Base-by-base conservation (phyloP, 2,113 vertebrate genomes). In the Haemorhous mexicanus region DNA sequence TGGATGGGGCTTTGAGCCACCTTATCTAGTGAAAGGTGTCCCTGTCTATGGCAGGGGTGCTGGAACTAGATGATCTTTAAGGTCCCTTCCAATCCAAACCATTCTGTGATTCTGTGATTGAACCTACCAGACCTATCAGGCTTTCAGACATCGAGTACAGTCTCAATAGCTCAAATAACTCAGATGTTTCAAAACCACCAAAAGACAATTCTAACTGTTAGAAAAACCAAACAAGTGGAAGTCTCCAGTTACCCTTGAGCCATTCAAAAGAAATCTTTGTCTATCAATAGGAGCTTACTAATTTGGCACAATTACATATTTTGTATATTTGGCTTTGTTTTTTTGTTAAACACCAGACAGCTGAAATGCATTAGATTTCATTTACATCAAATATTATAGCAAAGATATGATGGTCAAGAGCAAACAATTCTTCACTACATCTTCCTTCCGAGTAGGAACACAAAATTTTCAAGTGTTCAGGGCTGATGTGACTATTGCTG, bases 231-330 rank as follows among this genome's bases (percentile, higher is more conserved):
- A 32, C 10, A 47, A 62, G 22, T 33, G 23, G 13, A 56, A 80
- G 23, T 27, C 27, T 86, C 22, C 41, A 64, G 30, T 35, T 73
- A 47, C 13, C 13, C 30, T 39, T 35, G 18, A 61, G 30, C 23
- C 69, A 67, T 67, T 84, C 5, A 26, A 64, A 81, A 68, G 15
- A 77, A 43, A 47, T 20, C 15, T 73, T 47, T 44, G 8, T 32
- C 44, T 30, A 35, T 78, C 53, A 76, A 28, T 7, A 52, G 14
- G 27, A 79, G 16, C 28, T 77, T 8, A 5, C 0, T 5, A 43
- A 22, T 68, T 23, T 47, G 20, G 55, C 55, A 23, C n/a, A 75
- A 33, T 14, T 47, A 49, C 0, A 0, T 4, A n/a, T 22, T 10
- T 2, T 9, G 12, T 46, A 30, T 52, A 16, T 28, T 44, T 67